Evolutionary conservation across 1,140 invertebrate species (phyloP), one percentile per base, ranked within the genome.

Genomic region (Homarus americanus): DNA sequence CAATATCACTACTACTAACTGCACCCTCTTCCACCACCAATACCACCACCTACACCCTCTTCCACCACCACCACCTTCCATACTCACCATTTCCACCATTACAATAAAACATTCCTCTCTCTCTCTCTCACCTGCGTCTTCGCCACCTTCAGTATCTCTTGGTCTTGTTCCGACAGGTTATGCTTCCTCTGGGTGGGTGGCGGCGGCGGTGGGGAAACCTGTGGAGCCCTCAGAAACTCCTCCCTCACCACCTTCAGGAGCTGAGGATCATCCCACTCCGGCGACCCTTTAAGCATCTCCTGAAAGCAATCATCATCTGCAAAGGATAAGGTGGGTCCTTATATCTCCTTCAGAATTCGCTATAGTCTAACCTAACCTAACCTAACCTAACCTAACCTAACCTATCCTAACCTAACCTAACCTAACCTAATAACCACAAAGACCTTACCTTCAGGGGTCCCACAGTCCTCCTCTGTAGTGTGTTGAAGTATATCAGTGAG

Each of bases 211-310:
- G 53, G 17, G 15, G 49, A 24, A 34, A 9, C 49, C 12, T 53
- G 7, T 32, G 82, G 82, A 0, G 82, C 66, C 40, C 38, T 49
- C 10, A 85, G 66, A 69, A 85, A 85, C 66, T 85, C 82, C n/a
- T 73, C 66, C 82, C 34, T 85, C 24, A 85, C 40, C 40, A 85
- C 69, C 82, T 85, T 38, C 38, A 85, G 38, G 0, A 85, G 82
- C 53, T 44, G 36, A 1, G 82, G 82, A 40, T 85, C 82, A 40
- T 85, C 41, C 82, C 82, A 85, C 1, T 32, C 1, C 0, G 82
- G 82, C 15, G 82, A 49, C 9, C 82, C 82, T 5, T 40, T 5
- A 20, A 85, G 3, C 24, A 41, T 44, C 24, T 73, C 66, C 41
- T 34, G 20, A 2, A 73, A 12, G 32, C 82, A 85, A 9, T 49